Percentiles rank a stretch among this genome's conserved stretches.
These are phyloP conservation scores for Neodon shergylaensis DNA, from an alignment of 2,113 vertebrate species.

Conservation along the genomic window DNA sequence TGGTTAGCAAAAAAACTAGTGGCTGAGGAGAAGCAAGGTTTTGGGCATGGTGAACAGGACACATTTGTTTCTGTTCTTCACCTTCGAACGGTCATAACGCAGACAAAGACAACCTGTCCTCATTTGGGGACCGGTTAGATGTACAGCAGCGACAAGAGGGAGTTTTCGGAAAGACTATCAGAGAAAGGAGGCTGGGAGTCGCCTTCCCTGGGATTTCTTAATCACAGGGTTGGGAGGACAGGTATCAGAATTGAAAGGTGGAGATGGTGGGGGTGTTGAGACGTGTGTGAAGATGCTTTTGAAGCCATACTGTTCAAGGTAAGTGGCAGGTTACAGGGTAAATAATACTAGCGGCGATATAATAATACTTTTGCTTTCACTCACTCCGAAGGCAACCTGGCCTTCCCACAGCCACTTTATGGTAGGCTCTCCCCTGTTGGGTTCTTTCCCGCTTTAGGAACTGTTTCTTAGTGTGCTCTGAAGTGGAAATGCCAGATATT, in stretches of 20 bases:
- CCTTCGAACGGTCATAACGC: neutral
- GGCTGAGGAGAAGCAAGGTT: neutral
- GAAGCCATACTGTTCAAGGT: constrained; percentile 9
- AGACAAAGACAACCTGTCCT: neutral
- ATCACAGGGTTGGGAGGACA: constrained; percentile 36
- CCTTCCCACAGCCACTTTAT: constrained; percentile 4
- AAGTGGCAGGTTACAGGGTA: constrained; percentile 39
- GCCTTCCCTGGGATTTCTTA: constrained; percentile 43
- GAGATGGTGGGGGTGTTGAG: neutral
- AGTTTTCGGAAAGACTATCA: neutral
- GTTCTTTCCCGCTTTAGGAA: neutral
- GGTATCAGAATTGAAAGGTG: neutral
- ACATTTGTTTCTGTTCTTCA: neutral
- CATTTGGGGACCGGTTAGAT: neutral
- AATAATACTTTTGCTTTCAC: constrained; percentile 32
- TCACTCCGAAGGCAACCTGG: neutral
- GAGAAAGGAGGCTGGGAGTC: neutral
- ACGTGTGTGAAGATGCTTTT: constrained; percentile 32
- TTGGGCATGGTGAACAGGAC: neutral
- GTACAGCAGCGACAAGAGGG: neutral
- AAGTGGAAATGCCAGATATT: neutral
- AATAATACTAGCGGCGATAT: neutral
- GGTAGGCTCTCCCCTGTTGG: neutral
- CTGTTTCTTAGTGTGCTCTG: neutral
- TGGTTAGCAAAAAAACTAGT: too few species aligned